A percentile compares a stretch with the other conserved stretches of the same genome.
phyloP scores from a whole-genome alignment of 2,113 vertebrate species.

The Bujurquina vittata region DNA sequence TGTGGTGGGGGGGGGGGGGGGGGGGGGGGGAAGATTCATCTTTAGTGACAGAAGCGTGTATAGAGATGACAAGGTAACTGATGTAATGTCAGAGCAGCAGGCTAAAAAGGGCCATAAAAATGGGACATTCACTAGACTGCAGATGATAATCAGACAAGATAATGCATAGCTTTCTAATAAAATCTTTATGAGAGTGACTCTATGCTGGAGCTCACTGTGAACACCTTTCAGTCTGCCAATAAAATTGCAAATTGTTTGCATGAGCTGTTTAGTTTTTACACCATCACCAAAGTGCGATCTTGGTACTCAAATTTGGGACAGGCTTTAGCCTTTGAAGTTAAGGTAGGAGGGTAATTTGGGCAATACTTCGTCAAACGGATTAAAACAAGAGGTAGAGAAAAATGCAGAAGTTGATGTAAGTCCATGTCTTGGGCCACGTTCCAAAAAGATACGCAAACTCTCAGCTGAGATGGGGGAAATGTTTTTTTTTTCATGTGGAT shows the following conservation, averaged over 20 bases:
- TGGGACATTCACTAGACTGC: conserved; percentile 47
- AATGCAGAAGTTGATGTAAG: neutral
- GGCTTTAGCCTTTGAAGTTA: neutral
- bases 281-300: neutral
- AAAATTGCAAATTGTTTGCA: conserved; percentile 24
- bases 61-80: conserved; percentile 61
- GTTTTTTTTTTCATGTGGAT: too few species aligned
- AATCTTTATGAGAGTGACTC: conserved; percentile 57
- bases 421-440: neutral
- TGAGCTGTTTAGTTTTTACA: neutral
- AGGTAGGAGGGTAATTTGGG: neutral
- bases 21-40: too few species aligned
- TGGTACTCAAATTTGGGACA: neutral
- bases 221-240: conserved; percentile 8
- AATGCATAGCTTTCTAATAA: conserved; percentile 70
- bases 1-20: too few species aligned
- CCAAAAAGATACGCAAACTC: too few species aligned
- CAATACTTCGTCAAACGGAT: neutral
- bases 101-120: conserved; percentile 68
- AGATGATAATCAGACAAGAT: conserved; percentile 68
- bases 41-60: conserved; percentile 35
- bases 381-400: too few species aligned
- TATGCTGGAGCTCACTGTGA: conserved; percentile 5
- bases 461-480: too few species aligned
- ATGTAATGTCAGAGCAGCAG: conserved; percentile 63